phyloP scores from a whole-genome alignment of 1,140 invertebrate genomes.

The Ips nitidus region DNA sequence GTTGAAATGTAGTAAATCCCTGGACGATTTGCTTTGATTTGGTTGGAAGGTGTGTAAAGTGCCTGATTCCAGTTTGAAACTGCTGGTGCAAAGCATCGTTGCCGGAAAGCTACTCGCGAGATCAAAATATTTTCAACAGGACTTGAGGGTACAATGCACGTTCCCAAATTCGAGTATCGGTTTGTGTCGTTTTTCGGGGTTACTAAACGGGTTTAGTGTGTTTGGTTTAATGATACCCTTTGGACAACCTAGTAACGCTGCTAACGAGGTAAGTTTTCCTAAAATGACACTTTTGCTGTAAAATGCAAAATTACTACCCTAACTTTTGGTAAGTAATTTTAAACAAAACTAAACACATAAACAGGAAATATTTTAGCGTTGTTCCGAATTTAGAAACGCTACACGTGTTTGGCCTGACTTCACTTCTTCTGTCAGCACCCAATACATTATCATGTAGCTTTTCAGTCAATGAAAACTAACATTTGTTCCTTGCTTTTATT shows the following conservation, averaged over 20 bases:
- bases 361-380: background rate
- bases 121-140: conserved; percentile 31
- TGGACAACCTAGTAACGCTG: too few relatives aligned
- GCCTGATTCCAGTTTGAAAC: too few relatives aligned
- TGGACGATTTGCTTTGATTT: too few relatives aligned
- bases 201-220: too few relatives aligned
- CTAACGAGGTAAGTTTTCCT: too few relatives aligned
- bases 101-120: conserved; percentile 9
- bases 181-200: background rate
- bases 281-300: too few relatives aligned
- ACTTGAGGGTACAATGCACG: conserved; percentile 30
- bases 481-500: background rate
- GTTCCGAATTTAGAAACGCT: background rate
- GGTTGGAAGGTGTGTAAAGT: too few relatives aligned
- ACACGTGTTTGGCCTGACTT: background rate
- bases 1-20: too few relatives aligned
- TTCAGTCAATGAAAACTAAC: conserved; percentile 3
- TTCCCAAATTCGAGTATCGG: conserved; percentile 22
- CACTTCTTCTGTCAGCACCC: background rate
- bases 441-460: background rate
- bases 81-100: too few relatives aligned
- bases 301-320: too few relatives aligned
- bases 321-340: background rate
- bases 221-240: too few relatives aligned
- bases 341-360: background rate